Evolutionary conservation across 2,113 vertebrate genomes (phyloP).

Genomic region (Channa maculata): DNA sequence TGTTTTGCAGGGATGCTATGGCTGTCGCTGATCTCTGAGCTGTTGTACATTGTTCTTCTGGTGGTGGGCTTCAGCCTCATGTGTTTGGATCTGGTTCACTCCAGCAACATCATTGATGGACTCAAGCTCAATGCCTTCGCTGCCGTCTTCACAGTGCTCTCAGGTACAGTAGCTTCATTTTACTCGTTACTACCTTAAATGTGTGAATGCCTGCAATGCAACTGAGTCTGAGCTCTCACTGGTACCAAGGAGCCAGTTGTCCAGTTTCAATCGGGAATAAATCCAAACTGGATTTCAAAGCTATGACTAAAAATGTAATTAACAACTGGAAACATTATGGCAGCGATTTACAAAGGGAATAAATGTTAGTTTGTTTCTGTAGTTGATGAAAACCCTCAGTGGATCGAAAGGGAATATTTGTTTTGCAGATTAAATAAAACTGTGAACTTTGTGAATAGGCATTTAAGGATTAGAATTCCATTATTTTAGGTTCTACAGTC

Average conservation of each 20-base stretch:
- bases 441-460: not conserved
- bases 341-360: not conserved
- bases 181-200: not conserved
- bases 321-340: not conserved
- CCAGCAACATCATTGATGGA: slow-evolving; percentile 94
- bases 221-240: too few species aligned
- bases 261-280: not conserved
- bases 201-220: not conserved
- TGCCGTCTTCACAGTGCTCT: slow-evolving; percentile 96
- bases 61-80: slow-evolving; percentile 96
- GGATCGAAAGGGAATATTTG: not conserved
- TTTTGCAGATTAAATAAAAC: not conserved
- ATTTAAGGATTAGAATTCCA: not conserved
- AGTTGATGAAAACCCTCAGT: not conserved
- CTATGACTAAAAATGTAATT: not conserved
- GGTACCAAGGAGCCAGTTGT: not conserved
- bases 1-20: slow-evolving; percentile 90
- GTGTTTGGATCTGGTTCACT: slow-evolving; percentile 94
- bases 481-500: not conserved
- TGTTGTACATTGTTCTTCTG: slow-evolving; percentile 93
- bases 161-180: slow-evolving; percentile 79
- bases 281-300: not conserved
- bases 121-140: slow-evolving; percentile 98
- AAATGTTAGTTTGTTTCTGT: not conserved
- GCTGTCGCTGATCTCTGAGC: slow-evolving; percentile 94